Evolutionary conservation across 2,797 vertebrate genomes (phyloP), one percentile per base, ranked within the genome.

Genomic region (Gadopsis marmoratus): DNA sequence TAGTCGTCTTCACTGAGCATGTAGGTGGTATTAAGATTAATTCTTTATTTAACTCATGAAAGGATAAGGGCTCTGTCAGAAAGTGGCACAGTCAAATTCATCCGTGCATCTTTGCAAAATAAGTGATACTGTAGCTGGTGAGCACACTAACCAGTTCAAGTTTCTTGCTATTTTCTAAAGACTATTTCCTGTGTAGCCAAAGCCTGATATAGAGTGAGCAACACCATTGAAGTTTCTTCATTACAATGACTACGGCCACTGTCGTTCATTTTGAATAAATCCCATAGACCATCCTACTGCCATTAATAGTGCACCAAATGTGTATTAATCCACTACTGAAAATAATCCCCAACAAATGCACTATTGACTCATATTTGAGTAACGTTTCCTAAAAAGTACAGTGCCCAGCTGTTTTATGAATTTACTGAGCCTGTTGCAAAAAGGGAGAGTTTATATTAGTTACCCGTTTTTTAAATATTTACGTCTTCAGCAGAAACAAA

Each of bases 21-120:
- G 51, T 31, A 17, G 2, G 6, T 69, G 68, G 2, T 33, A 51
- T 66, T 7, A 65, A 55, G 48, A 78, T 62, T 60, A 9, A 76
- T 70, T 66, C 16, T 21, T 12, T 13, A 31, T 69, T 23, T 51
- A 53, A 16, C 13, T 14, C 14, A 33, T 41, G 7, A 55, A 31
- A 37, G 45, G 43, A 43, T 29, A 31, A 59, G n/a, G 19, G 7
- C 17, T 37, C 51, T 3, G 33, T 50, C 8, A 26, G 23, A 54
- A 50, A 33, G 31, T 21, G 23, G 19, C 12, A 23, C 14, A 9
- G 21, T 33, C 19, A 51, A 61, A 53, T 43, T 71, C 13, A 59
- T 53, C 9, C 17, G 3, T 39, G 37, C 3, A 7, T 47, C 17
- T 53, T 39, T 39, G 5, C 10, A 31, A n/a, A 23, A 41, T 35